A percentile compares a stretch with the other conserved stretches of the same genome.
phyloP scores from a whole-genome alignment of 2,113 vertebrate genomes.

The Phrynocephalus versicolor region DNA sequence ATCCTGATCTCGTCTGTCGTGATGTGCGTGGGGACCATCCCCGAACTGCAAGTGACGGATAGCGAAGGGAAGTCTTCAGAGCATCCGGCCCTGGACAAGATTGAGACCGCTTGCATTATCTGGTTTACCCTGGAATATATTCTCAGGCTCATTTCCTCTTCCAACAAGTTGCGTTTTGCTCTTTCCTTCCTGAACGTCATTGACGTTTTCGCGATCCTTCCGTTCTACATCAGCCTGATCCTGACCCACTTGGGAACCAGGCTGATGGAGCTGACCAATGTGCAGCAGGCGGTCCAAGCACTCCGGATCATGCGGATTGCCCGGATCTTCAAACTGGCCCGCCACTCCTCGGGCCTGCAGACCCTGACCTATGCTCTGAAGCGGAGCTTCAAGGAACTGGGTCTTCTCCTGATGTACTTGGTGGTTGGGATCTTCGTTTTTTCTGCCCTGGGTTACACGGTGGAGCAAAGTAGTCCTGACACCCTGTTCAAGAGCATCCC shows the following conservation, averaged over 20 bases:
- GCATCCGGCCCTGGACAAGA: conserved; percentile 89
- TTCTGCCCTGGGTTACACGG: conserved; percentile 93
- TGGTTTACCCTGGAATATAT: conserved; percentile 96
- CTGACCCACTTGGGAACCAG: conserved; percentile 89
- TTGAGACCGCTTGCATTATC: conserved; percentile 92
- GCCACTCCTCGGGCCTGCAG: conserved; percentile 93
- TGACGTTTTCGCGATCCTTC: conserved; percentile 91
- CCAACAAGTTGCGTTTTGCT: conserved; percentile 88
- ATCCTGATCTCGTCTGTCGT: conserved; percentile 90
- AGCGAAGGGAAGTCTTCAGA: conserved; percentile 88
- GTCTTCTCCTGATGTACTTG: conserved; percentile 95
- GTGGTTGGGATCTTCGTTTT: conserved; percentile 97
- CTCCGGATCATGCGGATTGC: conserved; percentile 93
- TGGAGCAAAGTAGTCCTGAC: conserved; percentile 95
- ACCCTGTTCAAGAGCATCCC: conserved; percentile 98
- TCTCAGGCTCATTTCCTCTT: conserved; percentile 88
- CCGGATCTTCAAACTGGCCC: conserved; percentile 93
- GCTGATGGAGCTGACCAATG: conserved; percentile 91
- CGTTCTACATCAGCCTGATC: conserved; percentile 91
- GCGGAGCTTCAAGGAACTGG: conserved; percentile 93
- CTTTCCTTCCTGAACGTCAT: conserved; percentile 95
- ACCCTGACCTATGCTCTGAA: conserved; percentile 94
- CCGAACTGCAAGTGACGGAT: conserved; percentile 90
- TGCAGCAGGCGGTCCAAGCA: conserved; percentile 94
- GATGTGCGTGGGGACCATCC: conserved; percentile 95